A percentile compares a stretch with the other conserved stretches of the same genome.
Evolutionary conservation across 2,888 invertebrate species (phyloP).

Genomic region (Pyralis farinalis): DNA sequence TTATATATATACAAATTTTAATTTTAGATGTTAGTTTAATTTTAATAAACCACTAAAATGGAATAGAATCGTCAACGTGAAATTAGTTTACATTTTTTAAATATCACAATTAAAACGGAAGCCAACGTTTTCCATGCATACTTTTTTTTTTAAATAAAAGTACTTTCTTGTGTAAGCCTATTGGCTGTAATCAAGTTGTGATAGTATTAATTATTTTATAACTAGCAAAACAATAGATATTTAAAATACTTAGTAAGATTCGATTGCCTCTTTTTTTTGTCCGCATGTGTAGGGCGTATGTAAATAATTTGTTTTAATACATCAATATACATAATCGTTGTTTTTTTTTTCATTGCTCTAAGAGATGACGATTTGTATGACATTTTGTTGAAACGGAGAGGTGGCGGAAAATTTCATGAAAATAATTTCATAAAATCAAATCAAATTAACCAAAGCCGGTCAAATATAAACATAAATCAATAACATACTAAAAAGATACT

Average conservation of each 20-base stretch:
- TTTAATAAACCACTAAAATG: background rate
- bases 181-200: slow-evolving; percentile 31
- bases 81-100: background rate
- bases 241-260: slow-evolving; percentile 11
- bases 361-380: no score
- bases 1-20: slow-evolving; percentile 36
- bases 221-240: slow-evolving; percentile 12
- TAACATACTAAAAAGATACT: no score
- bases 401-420: no score
- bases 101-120: background rate
- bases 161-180: slow-evolving; percentile 11
- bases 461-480: no score
- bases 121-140: background rate
- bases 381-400: no score
- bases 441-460: no score
- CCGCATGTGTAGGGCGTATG: slow-evolving; percentile 22
- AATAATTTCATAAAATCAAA: no score
- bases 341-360: slow-evolving; percentile 13
- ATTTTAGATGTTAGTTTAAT: slow-evolving; percentile 17
- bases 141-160: slow-evolving; percentile 4
- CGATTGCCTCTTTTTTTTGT: slow-evolving; percentile 2
- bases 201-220: slow-evolving; percentile 30
- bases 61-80: background rate
- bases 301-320: slow-evolving; percentile 29
- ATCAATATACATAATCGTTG: slow-evolving; percentile 18